Evolutionary conservation across 2,888 invertebrate species (phyloP), one percentile per base, ranked within the genome.

Genomic region (Limnephilus lunatus): DNA sequence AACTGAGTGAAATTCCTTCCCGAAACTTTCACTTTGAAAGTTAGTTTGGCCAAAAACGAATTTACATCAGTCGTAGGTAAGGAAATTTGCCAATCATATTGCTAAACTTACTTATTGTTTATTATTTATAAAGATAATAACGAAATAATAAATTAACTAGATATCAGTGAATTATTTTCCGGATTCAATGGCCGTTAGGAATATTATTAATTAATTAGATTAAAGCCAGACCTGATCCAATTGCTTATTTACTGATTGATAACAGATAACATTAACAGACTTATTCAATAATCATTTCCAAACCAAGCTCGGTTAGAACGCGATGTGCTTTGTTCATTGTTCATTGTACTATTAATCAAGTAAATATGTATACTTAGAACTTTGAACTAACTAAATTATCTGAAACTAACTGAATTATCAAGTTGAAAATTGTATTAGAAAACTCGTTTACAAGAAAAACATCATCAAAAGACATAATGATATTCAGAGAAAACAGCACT

Each of bases 401-500:
- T 39, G 39, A 25, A 25, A 25, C 19, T 68, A 68, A 68, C 68
- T n/a, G 68, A 68, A 2, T 2, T 44, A 9, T 11, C 1, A 68
- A 68, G 25, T 68, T 25, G 68, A 1, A 25, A 68, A 7, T 9
- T 7, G n/a, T 83, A 83, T 35, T 32, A 83, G 12, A 83, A 32
- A 82, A 3, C 11, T 32, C 44, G 44, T 12, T 44, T 44, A 44
- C 44, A 44, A 44, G 1, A 39, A 39, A 11, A 39, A 39, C 7
- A 39, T 39, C 39, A 9, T 39, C 39, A 9, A 85, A 25, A 81
- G 19, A 85, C 2, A 87, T n/a, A 83, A 92, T 90, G 92, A 32
- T 90, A 32, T 92, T 90, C 35, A 44, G 44, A 32, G 68, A 90
- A 19, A 48, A n/a, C 4, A 88, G 85, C 83, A 85, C 44, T 19